These are phyloP conservation scores for Keiferia lycopersicella DNA, from an alignment of 2,888 invertebrate genomes.

Conservation along the genomic window DNA sequence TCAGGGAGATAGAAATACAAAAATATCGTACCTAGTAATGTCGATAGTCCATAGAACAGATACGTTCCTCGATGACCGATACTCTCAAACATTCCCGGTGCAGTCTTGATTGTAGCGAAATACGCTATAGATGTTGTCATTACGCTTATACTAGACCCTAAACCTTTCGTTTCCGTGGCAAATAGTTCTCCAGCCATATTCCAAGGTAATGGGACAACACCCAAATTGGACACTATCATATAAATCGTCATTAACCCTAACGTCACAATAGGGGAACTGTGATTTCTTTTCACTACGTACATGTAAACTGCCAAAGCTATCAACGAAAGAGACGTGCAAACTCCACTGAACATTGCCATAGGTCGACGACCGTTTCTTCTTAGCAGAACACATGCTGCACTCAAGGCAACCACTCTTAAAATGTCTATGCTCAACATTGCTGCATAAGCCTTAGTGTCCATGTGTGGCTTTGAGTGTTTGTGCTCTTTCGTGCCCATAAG, in stretches of 20 bases:
- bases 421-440: constrained; percentile 85
- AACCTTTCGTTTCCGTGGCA: constrained; percentile 82
- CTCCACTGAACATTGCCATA: constrained; percentile 83
- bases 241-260: constrained; percentile 80
- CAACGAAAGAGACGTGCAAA: constrained; percentile 82
- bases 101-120: constrained; percentile 85
- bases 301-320: constrained; percentile 76
- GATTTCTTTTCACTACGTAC: constrained; percentile 56
- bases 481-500: constrained; percentile 69
- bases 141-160: constrained; percentile 86
- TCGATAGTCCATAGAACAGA: constrained; percentile 82
- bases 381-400: constrained; percentile 82
- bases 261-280: constrained; percentile 62
- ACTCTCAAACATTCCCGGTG: constrained; percentile 80
- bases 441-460: constrained; percentile 80
- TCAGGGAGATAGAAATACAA: constrained; percentile 84
- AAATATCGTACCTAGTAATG: constrained; percentile 81
- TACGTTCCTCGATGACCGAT: constrained; percentile 83
- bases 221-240: constrained; percentile 81
- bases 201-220: constrained; percentile 86
- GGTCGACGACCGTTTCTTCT: constrained; percentile 83
- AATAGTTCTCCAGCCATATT: constrained; percentile 89
- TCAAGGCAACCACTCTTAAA: constrained; percentile 82
- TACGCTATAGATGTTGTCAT: constrained; percentile 85
- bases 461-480: constrained; percentile 12